Conservation (phyloP, 2,888 invertebrate species). For the Agriopis aurantiaria region DNA sequence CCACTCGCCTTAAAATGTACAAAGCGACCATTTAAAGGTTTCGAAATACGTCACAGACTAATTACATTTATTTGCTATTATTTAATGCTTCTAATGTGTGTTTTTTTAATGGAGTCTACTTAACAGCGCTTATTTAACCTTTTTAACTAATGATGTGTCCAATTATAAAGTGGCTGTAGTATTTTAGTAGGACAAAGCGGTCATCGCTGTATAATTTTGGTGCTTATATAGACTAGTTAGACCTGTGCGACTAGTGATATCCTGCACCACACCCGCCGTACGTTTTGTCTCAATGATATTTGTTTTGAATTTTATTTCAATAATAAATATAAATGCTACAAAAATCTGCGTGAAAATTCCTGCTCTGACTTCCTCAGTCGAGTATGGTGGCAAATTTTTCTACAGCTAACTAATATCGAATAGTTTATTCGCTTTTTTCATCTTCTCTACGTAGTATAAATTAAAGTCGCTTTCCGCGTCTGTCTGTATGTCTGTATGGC, state of each 20-base stretch:
- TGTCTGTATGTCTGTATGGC: too few relatives aligned
- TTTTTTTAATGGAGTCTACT: conserved; percentile 24
- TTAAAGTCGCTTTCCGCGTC: too few relatives aligned
- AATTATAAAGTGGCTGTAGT: conserved; percentile 43
- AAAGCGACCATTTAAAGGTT: conserved; percentile 13
- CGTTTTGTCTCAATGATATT: conserved; percentile 11
- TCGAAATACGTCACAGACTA: conserved; percentile 18
- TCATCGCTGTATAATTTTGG: conserved; percentile 59
- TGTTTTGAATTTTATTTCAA: not conserved
- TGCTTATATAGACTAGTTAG: conserved; percentile 48
- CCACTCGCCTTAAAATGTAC: conserved; percentile 4
- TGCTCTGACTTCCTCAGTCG: not conserved
- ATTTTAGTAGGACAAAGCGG: conserved; percentile 54
- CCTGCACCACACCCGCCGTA: conserved; percentile 10
- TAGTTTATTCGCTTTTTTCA: too few relatives aligned
- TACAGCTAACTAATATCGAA: too few relatives aligned
- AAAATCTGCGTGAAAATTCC: not conserved
- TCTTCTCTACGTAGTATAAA: too few relatives aligned
- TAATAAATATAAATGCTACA: not conserved
- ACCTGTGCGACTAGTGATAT: conserved; percentile 45
- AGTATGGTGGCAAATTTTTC: too few relatives aligned
- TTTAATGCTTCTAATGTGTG: conserved; percentile 16
- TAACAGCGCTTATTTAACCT: conserved; percentile 45
- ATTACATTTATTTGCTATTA: conserved; percentile 23
- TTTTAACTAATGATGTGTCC: conserved; percentile 34